A percentile compares a stretch with the other conserved stretches of the same genome.
phyloP scores from a whole-genome alignment of 2,797 vertebrate genomes.

The Platyrinchus mystaceus region DNA sequence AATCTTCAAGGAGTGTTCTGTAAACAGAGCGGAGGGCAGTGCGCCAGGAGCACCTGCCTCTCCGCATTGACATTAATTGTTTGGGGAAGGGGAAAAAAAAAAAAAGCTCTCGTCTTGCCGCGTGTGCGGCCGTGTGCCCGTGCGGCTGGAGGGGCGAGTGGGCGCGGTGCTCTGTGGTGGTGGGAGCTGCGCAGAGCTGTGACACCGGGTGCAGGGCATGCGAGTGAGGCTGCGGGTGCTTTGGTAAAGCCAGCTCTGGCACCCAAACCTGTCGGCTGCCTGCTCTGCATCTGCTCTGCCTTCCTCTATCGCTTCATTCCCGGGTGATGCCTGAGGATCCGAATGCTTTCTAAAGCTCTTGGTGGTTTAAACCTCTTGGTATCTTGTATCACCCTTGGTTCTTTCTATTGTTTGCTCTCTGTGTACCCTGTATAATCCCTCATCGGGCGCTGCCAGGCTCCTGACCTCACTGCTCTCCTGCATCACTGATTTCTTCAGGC shows the following conservation, averaged over 20 bases:
- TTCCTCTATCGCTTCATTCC: fast-evolving
- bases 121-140: neutral
- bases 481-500: neutral
- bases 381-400: neutral
- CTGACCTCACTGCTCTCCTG: neutral
- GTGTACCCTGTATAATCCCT: neutral
- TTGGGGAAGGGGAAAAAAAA: neutral
- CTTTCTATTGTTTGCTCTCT: constrained; percentile 18
- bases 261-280: neutral
- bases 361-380: neutral
- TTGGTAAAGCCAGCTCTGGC: neutral
- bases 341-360: neutral
- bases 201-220: fast-evolving
- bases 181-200: neutral
- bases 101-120: neutral
- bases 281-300: neutral
- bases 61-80: constrained; percentile 51
- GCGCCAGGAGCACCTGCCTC: constrained; percentile 70
- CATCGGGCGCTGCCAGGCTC: neutral
- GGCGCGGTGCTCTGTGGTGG: fast-evolving
- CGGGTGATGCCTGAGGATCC: neutral
- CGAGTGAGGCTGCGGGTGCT: fast-evolving
- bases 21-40: constrained; percentile 63
- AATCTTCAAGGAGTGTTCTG: constrained; percentile 70
- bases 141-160: neutral